phyloP scores from a whole-genome alignment of 2,797 vertebrate species.

The Pseudochirops cupreus region DNA sequence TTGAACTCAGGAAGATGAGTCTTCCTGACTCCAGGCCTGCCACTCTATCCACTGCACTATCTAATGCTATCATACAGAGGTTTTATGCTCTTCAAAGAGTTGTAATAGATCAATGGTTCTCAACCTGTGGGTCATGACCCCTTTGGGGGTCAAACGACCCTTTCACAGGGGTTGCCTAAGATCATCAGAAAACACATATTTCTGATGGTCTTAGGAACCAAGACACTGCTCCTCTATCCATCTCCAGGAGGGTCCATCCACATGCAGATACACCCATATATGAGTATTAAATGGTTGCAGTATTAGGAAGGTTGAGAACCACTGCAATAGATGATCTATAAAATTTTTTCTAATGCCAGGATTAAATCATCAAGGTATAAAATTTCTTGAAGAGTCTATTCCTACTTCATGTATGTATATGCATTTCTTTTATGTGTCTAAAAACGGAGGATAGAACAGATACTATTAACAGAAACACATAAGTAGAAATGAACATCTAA shows the following conservation, averaged over 20 bases:
- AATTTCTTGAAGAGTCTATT: neutral
- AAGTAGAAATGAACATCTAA: neutral
- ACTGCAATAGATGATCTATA: neutral
- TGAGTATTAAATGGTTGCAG: too few species aligned
- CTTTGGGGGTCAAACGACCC: too few species aligned
- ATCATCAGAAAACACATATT: too few species aligned
- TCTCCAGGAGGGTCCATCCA: too few species aligned
- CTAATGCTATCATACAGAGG: neutral
- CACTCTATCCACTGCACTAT: neutral
- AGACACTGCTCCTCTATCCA: too few species aligned
- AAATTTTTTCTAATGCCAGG: neutral
- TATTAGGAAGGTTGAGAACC: too few species aligned
- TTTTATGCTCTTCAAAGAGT: neutral
- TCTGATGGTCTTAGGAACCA: too few species aligned
- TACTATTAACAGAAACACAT: neutral
- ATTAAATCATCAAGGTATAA: neutral
- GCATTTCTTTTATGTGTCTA: neutral
- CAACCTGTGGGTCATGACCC: too few species aligned
- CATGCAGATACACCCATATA: too few species aligned
- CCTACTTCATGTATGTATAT: neutral
- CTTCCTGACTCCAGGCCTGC: neutral
- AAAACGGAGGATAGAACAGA: neutral
- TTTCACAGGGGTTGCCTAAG: too few species aligned
- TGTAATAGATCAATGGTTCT: neutral
- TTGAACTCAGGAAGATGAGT: neutral